phyloP scores from a whole-genome alignment of 2,888 invertebrate genomes.

The Ferrisia virgata region DNA sequence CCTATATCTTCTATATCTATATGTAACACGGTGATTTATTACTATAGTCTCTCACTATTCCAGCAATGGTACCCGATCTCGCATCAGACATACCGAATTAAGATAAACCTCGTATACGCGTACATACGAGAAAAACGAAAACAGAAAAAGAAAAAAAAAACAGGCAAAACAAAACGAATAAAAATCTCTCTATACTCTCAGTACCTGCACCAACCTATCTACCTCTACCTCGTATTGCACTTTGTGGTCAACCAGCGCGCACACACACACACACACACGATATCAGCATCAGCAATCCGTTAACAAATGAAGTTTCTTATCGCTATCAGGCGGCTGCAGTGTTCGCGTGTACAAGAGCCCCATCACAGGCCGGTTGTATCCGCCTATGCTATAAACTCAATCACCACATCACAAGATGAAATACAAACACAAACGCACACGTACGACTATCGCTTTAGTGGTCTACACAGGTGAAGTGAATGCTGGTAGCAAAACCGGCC shows the following conservation, averaged over 20 bases:
- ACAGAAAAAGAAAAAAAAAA: background rate
- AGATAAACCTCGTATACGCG: background rate
- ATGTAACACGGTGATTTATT: background rate
- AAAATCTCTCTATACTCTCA: background rate
- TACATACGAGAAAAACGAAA: background rate
- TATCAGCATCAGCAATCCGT: background rate
- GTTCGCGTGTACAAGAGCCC: background rate
- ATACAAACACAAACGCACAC: background rate
- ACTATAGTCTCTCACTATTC: background rate
- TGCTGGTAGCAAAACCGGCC: background rate
- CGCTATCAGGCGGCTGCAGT: background rate
- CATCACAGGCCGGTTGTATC: background rate
- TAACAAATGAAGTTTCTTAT: slow-evolving; percentile 16
- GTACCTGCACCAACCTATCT: too few relatives aligned
- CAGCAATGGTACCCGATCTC: background rate
- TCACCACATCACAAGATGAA: too few relatives aligned
- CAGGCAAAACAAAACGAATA: background rate
- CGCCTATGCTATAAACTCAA: background rate
- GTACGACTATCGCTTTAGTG: background rate
- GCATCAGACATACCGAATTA: background rate
- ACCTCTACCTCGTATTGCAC: too few relatives aligned
- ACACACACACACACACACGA: background rate
- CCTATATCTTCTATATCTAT: background rate
- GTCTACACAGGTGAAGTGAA: background rate
- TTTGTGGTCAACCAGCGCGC: too few relatives aligned